Evolutionary conservation across 2,797 vertebrate genomes (phyloP), one percentile per base, ranked within the genome.

Genomic region (Allobates femoralis): DNA sequence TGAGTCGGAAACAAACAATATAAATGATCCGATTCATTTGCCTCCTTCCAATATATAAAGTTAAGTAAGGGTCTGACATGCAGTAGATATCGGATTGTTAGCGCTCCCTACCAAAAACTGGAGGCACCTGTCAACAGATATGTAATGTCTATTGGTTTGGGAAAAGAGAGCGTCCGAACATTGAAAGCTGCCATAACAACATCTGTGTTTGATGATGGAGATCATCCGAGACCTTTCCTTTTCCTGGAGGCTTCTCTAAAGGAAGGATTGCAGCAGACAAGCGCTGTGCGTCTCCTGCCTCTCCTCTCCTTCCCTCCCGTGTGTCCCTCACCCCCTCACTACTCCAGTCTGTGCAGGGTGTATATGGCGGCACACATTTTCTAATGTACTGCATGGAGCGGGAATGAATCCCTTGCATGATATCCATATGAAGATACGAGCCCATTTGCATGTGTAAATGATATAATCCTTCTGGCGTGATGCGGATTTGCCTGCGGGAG

Each of bases 391-490:
- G 74, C 80, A 77, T 77, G 26, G 23, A 80, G 67, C 80, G 82
- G 75, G 76, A 83, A 80, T 84, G 86, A 87, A 79, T 87, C 82
- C 82, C 82, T 81, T 81, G 77, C 81, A 84, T 85, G 86, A 81
- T 85, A 80, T 79, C 82, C 86, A 81, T 76, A 28, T 80, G 67
- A 81, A 85, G 83, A 85, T 79, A 55, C 86, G 67, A 85, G 71
- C 67, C 67, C 69, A 88, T 88, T 88, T 88, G 86, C 86, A 88
- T 88, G 86, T 88, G 86, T 85, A 88, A 88, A 88, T 88, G 77
- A 88, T 88, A 88, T 88, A 88, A 88, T 88, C 86, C 86, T 85
- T 88, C 86, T 88, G 86, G 86, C 83, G 58, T 85, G 86, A 81
- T 88, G 83, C 28, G 69, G 82, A 88, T 88, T 84, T 88, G 86